Percentiles rank a stretch among this genome's conserved stretches.
phyloP scores from a whole-genome alignment of 2,797 vertebrate species.

The Choloepus didactylus region DNA sequence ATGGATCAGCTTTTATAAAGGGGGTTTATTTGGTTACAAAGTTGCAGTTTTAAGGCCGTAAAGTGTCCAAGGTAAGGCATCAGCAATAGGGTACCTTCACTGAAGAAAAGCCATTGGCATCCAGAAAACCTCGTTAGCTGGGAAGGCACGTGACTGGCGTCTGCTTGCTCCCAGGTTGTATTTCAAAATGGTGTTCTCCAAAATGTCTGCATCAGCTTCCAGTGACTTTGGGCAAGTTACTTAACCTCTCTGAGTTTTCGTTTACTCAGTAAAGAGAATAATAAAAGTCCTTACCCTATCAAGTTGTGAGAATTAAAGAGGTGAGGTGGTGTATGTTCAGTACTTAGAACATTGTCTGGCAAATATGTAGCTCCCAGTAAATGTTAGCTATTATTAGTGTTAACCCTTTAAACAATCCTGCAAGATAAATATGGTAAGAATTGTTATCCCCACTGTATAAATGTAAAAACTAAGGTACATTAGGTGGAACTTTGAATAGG shows the following conservation, averaged over 20 bases:
- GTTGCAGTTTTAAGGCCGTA: too few relatives aligned
- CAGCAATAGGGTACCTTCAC: too few relatives aligned
- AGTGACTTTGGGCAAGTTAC: neutral
- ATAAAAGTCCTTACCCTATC: neutral
- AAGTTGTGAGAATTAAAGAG: neutral
- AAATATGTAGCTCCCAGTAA: neutral
- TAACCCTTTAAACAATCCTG: neutral
- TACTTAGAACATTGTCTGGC: neutral
- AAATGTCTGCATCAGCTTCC: neutral
- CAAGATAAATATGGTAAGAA: neutral
- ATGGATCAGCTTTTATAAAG: too few relatives aligned
- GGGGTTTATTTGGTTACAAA: too few relatives aligned
- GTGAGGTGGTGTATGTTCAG: neutral
- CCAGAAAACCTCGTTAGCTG: too few relatives aligned
- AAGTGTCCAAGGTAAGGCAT: too few relatives aligned
- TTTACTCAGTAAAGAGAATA: slow-evolving; percentile 10
- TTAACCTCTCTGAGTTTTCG: slow-evolving; percentile 2
- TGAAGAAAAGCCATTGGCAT: too few relatives aligned
- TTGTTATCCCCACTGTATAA: neutral
- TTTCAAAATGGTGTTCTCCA: too few relatives aligned
- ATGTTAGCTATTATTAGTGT: neutral
- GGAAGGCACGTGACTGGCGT: too few relatives aligned
- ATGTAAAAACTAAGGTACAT: neutral
- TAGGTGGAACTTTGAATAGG: too few relatives aligned
- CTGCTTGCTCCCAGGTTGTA: too few relatives aligned